Evolutionary conservation across 2,888 invertebrate genomes (phyloP).

Genomic region (Thera obeliscata): DNA sequence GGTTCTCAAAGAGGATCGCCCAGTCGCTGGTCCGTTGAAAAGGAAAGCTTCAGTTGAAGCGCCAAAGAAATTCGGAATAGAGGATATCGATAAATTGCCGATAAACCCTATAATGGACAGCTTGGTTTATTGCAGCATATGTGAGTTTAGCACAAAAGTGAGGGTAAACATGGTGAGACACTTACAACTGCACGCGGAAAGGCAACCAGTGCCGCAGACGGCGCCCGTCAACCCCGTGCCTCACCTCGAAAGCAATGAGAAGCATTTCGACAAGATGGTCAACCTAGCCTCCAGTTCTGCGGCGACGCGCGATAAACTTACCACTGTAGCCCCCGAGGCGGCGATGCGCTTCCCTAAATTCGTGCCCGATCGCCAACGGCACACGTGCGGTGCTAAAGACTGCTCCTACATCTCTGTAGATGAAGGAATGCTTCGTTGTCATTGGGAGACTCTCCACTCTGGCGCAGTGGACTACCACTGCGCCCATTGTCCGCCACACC

Average conservation of each 20-base stretch:
- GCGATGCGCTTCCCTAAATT: constrained; percentile 71
- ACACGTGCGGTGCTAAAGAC: constrained; percentile 88
- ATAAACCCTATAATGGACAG: constrained; percentile 86
- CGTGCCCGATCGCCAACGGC: constrained; percentile 84
- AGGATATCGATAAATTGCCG: constrained; percentile 87
- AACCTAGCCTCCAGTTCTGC: constrained; percentile 91
- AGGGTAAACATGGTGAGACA: constrained; percentile 89
- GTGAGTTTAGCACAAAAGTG: constrained; percentile 88
- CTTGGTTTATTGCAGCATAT: constrained; percentile 86
- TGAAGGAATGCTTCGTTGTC: constrained; percentile 88
- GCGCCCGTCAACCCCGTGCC: constrained; percentile 93
- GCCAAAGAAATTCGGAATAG: constrained; percentile 76
- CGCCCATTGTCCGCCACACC: constrained; percentile 87
- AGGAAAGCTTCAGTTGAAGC: constrained; percentile 33
- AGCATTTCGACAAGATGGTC: constrained; percentile 93
- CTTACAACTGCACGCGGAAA: constrained; percentile 87
- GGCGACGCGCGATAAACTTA: constrained; percentile 53
- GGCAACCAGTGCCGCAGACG: constrained; percentile 86
- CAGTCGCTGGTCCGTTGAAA: constrained; percentile 7
- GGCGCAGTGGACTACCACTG: constrained; percentile 86
- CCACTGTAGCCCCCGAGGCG: constrained; percentile 51
- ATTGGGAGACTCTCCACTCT: constrained; percentile 89
- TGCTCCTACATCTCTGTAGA: constrained; percentile 90
- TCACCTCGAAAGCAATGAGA: constrained; percentile 89
- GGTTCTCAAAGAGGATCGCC: constrained; percentile 6